phyloP scores from a whole-genome alignment of 2,888 invertebrate genomes.

The Epirrhoe alternata region DNA sequence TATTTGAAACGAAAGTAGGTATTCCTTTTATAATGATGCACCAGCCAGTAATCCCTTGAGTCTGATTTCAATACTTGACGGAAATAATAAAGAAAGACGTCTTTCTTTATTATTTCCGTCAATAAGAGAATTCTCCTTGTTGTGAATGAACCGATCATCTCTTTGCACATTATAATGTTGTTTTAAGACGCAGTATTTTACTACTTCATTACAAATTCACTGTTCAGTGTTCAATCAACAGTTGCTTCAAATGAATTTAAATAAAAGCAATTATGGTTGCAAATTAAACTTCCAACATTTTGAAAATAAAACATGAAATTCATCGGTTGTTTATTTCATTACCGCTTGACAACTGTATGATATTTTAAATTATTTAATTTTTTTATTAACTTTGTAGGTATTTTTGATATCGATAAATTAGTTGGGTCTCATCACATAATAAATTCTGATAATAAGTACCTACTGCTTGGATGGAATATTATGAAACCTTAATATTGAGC shows the following conservation, averaged over 20 bases:
- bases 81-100: neutral
- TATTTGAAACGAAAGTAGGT: conserved; percentile 5
- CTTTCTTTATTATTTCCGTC: too few relatives aligned
- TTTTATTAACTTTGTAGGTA: conserved; percentile 41
- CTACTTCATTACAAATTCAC: conserved; percentile 24
- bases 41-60: conserved; percentile 40
- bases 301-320: conserved; percentile 52
- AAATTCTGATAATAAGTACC: conserved; percentile 56
- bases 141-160: neutral
- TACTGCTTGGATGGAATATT: conserved; percentile 56
- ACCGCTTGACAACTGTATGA: conserved; percentile 43
- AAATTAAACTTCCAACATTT: conserved; percentile 58
- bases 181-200: neutral
- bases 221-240: conserved; percentile 38
- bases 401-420: conserved; percentile 55
- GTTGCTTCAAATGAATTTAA: conserved; percentile 49
- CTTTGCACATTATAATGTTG: neutral
- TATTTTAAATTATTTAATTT: conserved; percentile 49
- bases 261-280: conserved; percentile 60
- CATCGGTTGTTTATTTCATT: conserved; percentile 46
- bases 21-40: conserved; percentile 7
- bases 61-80: neutral
- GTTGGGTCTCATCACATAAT: conserved; percentile 61
- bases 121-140: too few relatives aligned
- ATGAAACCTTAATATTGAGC: conserved; percentile 58